Conservation (phyloP, 2,113 vertebrate species). For the Morone chrysops region DNA sequence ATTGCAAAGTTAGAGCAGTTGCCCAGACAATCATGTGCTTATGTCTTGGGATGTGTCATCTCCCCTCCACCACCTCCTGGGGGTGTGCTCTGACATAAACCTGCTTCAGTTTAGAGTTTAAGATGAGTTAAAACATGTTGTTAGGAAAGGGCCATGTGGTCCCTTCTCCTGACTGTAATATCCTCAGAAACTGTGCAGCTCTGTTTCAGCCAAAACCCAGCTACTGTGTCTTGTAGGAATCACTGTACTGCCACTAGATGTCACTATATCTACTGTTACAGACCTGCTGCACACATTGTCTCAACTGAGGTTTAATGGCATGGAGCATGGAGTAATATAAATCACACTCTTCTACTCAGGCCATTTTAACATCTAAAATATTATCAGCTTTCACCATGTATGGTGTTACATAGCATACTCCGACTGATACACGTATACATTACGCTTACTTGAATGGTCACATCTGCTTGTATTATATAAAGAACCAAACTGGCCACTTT, state of each 20-base stretch:
- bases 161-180: too few species aligned
- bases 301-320: background rate
- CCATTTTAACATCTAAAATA: background rate
- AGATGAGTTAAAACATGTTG: background rate
- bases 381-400: background rate
- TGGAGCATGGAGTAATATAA: background rate
- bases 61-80: too few species aligned
- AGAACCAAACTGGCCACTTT: background rate
- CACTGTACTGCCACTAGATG: conserved; percentile 53
- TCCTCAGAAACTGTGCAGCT: background rate
- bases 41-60: background rate
- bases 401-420: background rate
- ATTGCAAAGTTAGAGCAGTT: background rate
- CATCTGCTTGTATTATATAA: background rate
- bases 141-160: background rate
- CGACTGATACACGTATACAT: background rate
- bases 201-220: background rate
- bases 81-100: background rate
- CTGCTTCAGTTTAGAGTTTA: background rate
- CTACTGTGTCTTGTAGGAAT: background rate
- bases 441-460: background rate
- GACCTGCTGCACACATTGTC: background rate
- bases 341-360: background rate
- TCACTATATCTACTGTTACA: conserved; percentile 18
- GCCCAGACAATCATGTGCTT: background rate